Percentiles rank a stretch among this genome's conserved stretches.
Evolutionary conservation across 2,113 vertebrate species (phyloP).

Genomic region (Cyphomyrus plagiostoma): DNA sequence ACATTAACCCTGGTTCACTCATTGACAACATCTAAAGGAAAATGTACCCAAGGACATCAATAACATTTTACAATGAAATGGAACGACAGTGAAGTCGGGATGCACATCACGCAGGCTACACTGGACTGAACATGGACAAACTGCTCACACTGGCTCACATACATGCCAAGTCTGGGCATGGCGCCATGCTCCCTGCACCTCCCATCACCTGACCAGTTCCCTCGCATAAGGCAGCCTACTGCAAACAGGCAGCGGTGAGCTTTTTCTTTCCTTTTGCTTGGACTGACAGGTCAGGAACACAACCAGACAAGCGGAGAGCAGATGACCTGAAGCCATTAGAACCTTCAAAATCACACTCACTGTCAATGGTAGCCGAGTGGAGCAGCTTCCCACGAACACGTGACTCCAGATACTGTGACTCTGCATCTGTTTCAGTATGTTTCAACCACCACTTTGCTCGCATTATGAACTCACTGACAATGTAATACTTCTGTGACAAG

Average conservation of each 20-base stretch:
- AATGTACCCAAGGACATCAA: background rate
- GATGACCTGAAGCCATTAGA: background rate
- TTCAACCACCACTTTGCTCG: background rate
- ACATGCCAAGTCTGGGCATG: background rate
- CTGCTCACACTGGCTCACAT: background rate
- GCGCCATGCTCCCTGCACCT: background rate
- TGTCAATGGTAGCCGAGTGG: background rate
- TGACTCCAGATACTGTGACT: background rate
- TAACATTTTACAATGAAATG: background rate
- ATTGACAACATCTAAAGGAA: background rate
- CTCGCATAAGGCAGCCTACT: background rate
- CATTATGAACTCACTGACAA: background rate
- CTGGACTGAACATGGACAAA: background rate
- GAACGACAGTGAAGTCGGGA: background rate
- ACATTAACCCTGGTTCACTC: conserved; percentile 10
- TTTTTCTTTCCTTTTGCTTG: background rate
- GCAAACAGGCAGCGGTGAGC: background rate
- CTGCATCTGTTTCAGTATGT: background rate
- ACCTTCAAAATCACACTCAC: background rate
- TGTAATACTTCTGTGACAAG: background rate
- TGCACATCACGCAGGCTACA: background rate
- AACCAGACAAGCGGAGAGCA: background rate
- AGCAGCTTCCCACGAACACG: background rate
- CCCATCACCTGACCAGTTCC: background rate
- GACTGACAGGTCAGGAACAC: background rate